Base-by-base conservation (phyloP, 2,888 invertebrate genomes). In the Hanleya hanleyi region DNA sequence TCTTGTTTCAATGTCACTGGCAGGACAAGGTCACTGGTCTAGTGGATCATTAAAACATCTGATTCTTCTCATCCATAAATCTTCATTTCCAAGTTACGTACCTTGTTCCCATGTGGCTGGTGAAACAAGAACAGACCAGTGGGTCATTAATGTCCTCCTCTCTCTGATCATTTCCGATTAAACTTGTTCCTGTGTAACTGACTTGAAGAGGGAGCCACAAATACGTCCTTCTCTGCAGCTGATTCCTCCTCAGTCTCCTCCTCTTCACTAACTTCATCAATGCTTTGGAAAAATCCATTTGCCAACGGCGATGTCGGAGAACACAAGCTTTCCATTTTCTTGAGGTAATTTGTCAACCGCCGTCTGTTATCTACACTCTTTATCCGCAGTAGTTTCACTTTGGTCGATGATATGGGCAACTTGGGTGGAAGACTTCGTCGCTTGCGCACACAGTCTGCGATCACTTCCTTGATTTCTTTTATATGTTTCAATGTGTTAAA, bases 401-500 rank as follows among this genome's bases (percentile, higher is more conserved):
- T 80, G 62, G 80, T 81, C 3, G 81, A 69, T 35, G 71, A 71
- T 61, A 83, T 77, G 0, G 83, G 83, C 26, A 79, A 70, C 38
- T 79, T 80, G 0, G 83, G 81, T 6, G 80, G 82, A 15, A 75
- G 72, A 18, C 78, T 72, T 9, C 81, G 75, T 61, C 83, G 75
- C 33, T 81, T 81, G 62, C 81, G 78, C 7, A 91, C 81, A 18
- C 81, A 80, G 37, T 86, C 81, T 9, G 80, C 81, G 18, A 91
- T 83, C 18, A 84, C 83, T 22, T 85, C 78, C 67, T 87, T 88
- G n/a, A 91, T 89, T 5, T 82, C 80, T 41, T 90, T 86, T 36
- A 90, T 67, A 71, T 89, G 86, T n/a, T 85, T 73, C 18, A 88
- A 77, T 0, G 91, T 90, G 82, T 91, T 91, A 80, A 90, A 92